A percentile compares a stretch with the other conserved stretches of the same genome.
Conservation (phyloP, 2,888 invertebrate genomes). For the Apodemia zela region DNA sequence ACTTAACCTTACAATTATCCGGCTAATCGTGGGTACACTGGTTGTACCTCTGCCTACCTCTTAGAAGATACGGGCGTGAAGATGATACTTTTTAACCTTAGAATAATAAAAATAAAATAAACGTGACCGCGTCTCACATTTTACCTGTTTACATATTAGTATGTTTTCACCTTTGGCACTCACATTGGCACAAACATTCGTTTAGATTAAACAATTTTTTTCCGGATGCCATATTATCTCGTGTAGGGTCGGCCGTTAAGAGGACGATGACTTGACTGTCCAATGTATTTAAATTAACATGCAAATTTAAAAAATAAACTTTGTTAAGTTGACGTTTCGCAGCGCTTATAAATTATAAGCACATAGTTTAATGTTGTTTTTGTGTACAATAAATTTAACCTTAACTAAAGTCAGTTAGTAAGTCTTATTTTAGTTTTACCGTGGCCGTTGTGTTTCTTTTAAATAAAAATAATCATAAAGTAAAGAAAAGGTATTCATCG, state of each 20-base stretch:
- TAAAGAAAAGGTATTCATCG: too few species aligned
- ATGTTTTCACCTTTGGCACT: conserved; percentile 7
- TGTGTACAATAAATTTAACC: too few species aligned
- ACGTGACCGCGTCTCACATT: background rate
- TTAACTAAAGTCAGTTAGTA: too few species aligned
- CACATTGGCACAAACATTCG: background rate
- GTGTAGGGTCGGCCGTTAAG: conserved; percentile 3
- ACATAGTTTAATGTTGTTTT: conserved; percentile 6
- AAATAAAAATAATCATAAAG: too few species aligned
- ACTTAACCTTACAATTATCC: too few species aligned
- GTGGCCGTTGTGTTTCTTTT: too few species aligned
- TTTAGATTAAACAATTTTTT: conserved; percentile 6
- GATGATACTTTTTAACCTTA: too few species aligned
- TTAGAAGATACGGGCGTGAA: too few species aligned
- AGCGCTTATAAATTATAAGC: background rate
- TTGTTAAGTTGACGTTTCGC: background rate
- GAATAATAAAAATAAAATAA: background rate
- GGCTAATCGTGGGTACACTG: too few species aligned
- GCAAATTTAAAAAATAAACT: conserved; percentile 5
- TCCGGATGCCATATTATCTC: conserved; percentile 2
- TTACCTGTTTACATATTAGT: conserved; percentile 1
- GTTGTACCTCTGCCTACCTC: too few species aligned
- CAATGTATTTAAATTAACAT: conserved; percentile 6
- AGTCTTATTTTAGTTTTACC: too few species aligned
- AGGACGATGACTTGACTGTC: conserved; percentile 1